Base-by-base conservation (phyloP, 2,113 vertebrate species). In the Benitochromis conjunctus region DNA sequence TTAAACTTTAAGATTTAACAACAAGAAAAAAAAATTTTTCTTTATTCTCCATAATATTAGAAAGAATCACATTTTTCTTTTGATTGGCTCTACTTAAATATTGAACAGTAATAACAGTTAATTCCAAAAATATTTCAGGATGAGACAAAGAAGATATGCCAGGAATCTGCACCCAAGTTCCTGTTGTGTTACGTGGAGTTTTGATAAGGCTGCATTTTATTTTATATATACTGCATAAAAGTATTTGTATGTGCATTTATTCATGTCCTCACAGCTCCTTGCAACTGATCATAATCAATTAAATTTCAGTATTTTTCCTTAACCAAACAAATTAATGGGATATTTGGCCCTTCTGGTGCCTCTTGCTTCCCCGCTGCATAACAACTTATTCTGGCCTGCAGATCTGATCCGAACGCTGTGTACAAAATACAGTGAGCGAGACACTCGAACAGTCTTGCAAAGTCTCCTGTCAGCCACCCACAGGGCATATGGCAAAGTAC, bases 401-500 rank as follows among this genome's bases (percentile, higher is more conserved):
- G 19, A 29, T 79, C 54, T 51, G n/a, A 78, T n/a, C 24, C 19
- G 16, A 48, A 56, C 6, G n/a, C 48, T 66, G 71, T 69, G 76
- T 58, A 66, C 62, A 57, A 81, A 55, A 81, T 26, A 64, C 19
- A 62, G 74, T 81, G 29, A 41, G 16, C 38, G 5, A 77, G 60
- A 74, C 54, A 60, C 79, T 71, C 57, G 14, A 55, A 77, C 36
- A 57, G 46, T 24, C 54, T 21, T 86, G 51, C 71, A 88, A 82
- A 89, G 53, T 86, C 83, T 83, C 24, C 62, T 56, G 84, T 53
- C 71, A 84, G 79, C 80, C 80, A 80, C 82, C 80, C 84, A 86
- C 80, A 26, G 76, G 87, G 55, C 88, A 60, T 18, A 14, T 78
- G 86, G 86, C 86, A 80, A 66, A 88, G 77, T 79, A 83, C 81